Percentiles rank a stretch among this genome's conserved stretches.
These are phyloP conservation scores for Protaetia brevitarsis DNA, from an alignment of 1,140 invertebrate species.

Conservation along the genomic window DNA sequence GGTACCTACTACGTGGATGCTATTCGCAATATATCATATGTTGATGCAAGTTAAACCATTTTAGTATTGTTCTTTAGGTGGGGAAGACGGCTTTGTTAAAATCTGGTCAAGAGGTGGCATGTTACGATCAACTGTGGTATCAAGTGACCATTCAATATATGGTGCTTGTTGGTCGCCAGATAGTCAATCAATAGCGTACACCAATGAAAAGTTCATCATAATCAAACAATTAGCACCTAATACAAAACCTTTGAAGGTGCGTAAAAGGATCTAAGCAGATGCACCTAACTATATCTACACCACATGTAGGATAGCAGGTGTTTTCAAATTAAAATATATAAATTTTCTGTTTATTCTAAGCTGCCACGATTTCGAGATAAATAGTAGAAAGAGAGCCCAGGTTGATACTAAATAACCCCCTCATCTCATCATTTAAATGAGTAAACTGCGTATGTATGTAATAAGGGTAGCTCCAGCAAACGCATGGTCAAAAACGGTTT, in stretches of 20 bases:
- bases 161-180: slow-evolving; percentile 85
- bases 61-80: slow-evolving; percentile 61
- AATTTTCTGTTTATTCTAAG: too few species aligned
- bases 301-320: not conserved
- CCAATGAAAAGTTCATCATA: slow-evolving; percentile 75
- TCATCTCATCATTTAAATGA: too few species aligned
- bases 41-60: not conserved
- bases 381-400: too few species aligned
- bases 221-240: slow-evolving; percentile 90
- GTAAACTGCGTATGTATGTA: too few species aligned
- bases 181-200: slow-evolving; percentile 79
- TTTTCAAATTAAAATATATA: not conserved
- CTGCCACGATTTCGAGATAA: too few species aligned
- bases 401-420: too few species aligned
- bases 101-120: slow-evolving; percentile 97
- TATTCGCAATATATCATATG: too few species aligned
- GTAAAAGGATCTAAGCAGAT: too few species aligned
- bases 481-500: too few species aligned
- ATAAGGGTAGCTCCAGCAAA: too few species aligned
- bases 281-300: slow-evolving; percentile 29
- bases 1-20: too few species aligned
- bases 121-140: slow-evolving; percentile 84
- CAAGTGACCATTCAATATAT: slow-evolving; percentile 77
- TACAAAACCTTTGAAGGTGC: slow-evolving; percentile 81
- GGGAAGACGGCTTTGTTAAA: slow-evolving; percentile 95